Evolutionary conservation across 2,797 vertebrate genomes (phyloP), one percentile per base, ranked within the genome.

Genomic region (Labeo calbasu): DNA sequence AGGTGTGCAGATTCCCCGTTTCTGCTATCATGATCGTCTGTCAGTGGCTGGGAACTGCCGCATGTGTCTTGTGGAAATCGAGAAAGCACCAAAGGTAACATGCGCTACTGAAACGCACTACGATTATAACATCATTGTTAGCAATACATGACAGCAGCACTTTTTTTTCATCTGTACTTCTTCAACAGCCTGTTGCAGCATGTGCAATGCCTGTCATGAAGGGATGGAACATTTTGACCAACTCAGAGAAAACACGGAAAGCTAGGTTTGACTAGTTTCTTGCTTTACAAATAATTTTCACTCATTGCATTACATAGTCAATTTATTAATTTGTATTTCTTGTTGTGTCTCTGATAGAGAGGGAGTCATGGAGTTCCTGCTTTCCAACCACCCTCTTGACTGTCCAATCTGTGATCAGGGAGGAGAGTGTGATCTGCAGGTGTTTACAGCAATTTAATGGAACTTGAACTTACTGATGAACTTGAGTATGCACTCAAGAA

Each of bases 171-270:
- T 77, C 14, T 82, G 36, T 86, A 89, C 7, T 66, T 65, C 82
- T 25, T 23, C 89, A 86, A 25, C 86, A 99, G 98, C 97, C 98
- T 2, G 98, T 99, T 63, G 98, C 98, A 88, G 97, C 98, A 32
- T 99, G 98, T 90, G 98, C 98, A 77, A 99, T 99, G 98, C 98
- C 98, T 1, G 97, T 99, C 82, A 99, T 99, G 98, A 99, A 99
- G 89, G 98, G 98, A 4, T 99, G 98, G 98, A 99, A 99, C 91
- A 99, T 99, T 89, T 94, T 99, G 85, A 99, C 98, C 85, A 97
- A 98, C 90, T 99, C 98, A 0, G 98, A 99, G 89, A 99, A 99
- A 90, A 97, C 97, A 46, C 96, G 95, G 82, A 99, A 98, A 95
- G 98, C 98, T 88, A 98, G 98, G 98, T 99, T 94, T 63, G 80